Percentiles rank a stretch among this genome's conserved stretches.
phyloP scores from a whole-genome alignment of 2,113 vertebrate species.

The Catharus bicknelli region DNA sequence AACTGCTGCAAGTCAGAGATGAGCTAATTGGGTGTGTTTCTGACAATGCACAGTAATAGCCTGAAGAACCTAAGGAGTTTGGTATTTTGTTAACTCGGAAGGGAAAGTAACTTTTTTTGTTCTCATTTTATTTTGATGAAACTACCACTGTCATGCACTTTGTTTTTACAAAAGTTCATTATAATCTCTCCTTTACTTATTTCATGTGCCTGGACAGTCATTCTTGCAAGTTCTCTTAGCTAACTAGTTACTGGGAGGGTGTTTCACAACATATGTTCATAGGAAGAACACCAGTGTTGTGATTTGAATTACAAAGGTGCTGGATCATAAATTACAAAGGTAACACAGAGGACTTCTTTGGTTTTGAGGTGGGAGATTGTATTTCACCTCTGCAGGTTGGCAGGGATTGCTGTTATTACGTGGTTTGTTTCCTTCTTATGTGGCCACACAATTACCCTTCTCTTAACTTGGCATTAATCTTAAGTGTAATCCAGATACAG shows the following conservation, averaged over 20 bases:
- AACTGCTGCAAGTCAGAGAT: slow-evolving; percentile 79
- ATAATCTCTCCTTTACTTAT: not conserved
- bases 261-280: not conserved
- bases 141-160: not conserved
- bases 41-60: not conserved
- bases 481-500: not conserved
- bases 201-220: not conserved
- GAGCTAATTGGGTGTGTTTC: slow-evolving; percentile 82
- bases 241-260: not conserved
- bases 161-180: not conserved
- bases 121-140: not conserved
- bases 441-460: not conserved
- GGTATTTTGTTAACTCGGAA: not conserved
- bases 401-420: not conserved
- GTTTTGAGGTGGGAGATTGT: not conserved
- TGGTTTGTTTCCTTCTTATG: not conserved
- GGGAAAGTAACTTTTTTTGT: not conserved
- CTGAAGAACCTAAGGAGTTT: not conserved
- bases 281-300: not conserved
- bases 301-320: not conserved
- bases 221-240: not conserved
- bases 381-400: not conserved
- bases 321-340: not conserved
- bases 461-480: not conserved
- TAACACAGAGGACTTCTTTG: too few relatives aligned